Evolutionary conservation across 2,888 invertebrate genomes (phyloP), one percentile per base, ranked within the genome.

Genomic region (Bombyx huttoni): DNA sequence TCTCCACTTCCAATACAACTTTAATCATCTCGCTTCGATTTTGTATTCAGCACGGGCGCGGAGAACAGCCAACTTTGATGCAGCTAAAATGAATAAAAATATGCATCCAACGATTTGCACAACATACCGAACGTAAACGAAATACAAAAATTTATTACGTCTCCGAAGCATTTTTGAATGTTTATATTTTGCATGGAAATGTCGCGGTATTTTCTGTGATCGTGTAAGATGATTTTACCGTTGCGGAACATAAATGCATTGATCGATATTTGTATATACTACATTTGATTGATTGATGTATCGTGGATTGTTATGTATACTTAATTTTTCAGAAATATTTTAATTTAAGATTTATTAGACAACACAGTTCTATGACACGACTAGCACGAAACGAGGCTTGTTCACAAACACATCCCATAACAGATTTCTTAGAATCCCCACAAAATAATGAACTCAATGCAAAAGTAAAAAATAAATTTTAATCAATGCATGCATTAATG

Each of bases 61-160:
- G 50, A 46, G 55, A 54, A 40, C 40, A 10, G 59, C 65, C 57
- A 62, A 62, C 61, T 59, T 59, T 60, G 65, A 58, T 71, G 70
- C 70, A 68, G 54, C 67, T 61, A 65, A 68, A 68, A 63, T 59
- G 64, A 61, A 62, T 64, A 64, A 67, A 75, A 71, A 67, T 72
- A 67, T 74, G 67, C 68, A 67, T 55, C 62, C 53, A 60, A 50
- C 65, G 63, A 68, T 73, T 70, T 69, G 61, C 65, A 58, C 64
- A 61, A 57, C 54, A 58, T 55, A 56, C 48, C 50, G 50, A 53
- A 57, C 49, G 40, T 40, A 50, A 54, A 47, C 52, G 49, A 54
- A 54, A 50, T 52, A 50, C 49, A 49, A 48, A n/a, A 47, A 47
- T 52, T 40, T 52, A 45, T 48, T 45, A 40, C 47, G 48, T 24